Conservation (phyloP, 1,140 invertebrate genomes). For the Harpegnathos saltator region DNA sequence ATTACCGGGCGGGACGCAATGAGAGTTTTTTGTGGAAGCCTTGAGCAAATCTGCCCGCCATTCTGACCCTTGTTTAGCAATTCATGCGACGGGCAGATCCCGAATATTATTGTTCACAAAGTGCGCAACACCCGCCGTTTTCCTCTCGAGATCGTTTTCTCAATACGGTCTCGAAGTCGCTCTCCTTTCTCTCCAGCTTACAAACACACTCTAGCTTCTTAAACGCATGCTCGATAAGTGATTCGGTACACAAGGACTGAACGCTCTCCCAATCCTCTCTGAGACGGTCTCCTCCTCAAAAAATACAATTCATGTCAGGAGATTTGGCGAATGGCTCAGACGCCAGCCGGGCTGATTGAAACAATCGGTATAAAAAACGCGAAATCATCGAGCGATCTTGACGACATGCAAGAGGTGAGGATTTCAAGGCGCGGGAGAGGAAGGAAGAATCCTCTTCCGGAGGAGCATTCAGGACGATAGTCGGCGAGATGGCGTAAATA, state of each 20-base stretch:
- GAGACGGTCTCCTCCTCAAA: not conserved
- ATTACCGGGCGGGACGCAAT: conserved; percentile 70
- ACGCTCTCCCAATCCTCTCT: not conserved
- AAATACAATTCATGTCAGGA: not conserved
- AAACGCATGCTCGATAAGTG: conserved; percentile 9
- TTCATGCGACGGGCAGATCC: conserved; percentile 34
- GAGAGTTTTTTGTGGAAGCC: conserved; percentile 68
- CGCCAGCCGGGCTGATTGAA: not conserved
- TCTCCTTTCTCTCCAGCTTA: conserved; percentile 13
- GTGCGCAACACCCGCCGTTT: not conserved
- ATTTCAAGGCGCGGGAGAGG: not conserved
- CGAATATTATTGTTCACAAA: conserved; percentile 56
- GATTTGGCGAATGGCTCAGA: conserved; percentile 10
- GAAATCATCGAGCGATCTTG: not conserved
- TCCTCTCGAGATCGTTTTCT: not conserved
- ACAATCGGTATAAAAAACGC: not conserved
- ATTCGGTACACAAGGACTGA: conserved; percentile 26
- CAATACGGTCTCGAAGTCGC: not conserved
- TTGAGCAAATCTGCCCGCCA: conserved; percentile 64
- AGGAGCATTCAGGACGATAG: conserved; percentile 19
- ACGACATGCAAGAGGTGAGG: not conserved
- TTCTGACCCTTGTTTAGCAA: not conserved
- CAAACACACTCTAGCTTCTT: not conserved
- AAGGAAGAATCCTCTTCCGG: conserved; percentile 1
- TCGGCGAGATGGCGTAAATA: conserved; percentile 4